Evolutionary conservation across 2,113 vertebrate genomes (phyloP), one percentile per base, ranked within the genome.

Genomic region (Nettapus auritus): DNA sequence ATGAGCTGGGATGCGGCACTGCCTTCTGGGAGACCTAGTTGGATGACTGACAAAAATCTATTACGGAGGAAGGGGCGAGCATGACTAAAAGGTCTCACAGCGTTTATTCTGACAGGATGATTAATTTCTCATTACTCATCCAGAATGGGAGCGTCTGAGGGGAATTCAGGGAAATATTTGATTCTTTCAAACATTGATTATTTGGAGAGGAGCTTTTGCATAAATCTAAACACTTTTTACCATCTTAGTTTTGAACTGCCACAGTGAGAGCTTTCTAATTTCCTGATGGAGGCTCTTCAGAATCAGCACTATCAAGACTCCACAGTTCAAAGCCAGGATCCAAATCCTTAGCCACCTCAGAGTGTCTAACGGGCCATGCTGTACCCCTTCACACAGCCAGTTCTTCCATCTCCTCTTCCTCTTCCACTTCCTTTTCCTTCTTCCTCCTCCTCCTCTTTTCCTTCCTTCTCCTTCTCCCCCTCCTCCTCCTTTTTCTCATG

Each of bases 51-150:
- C 88, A 96, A 95, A 91, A 94, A 95, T 96, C 88, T 94, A 87
- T 94, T 89, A 84, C 0, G 1, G 74, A 82, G 70, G 82, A 85
- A 85, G 86, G 62, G 62, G 28, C 0, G 3, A 92, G 86, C 74
- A 36, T 42, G 50, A 80, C 86, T 95, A 92, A 95, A 94, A 94
- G 92, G 96, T 96, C 88, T 95, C 86, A 73, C 4, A 33, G 91
- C 15, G 1, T 94, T 89, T 91, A 74, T 93, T 94, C 74, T 97
- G 96, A 95, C 95, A 95, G 90, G 83, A 94, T 97, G 96, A 97
- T 96, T 96, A 94, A 96, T 95, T 96, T 95, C 88, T 94, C 67
- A 76, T 96, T 96, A 84, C 78, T 96, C 52, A 85, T 92, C 55
- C 67, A 90, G 86, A 94, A 85, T 87, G n/a, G 50, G 62, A 14